Conservation (phyloP, 2,113 vertebrate species). For the Anolis sagrei region DNA sequence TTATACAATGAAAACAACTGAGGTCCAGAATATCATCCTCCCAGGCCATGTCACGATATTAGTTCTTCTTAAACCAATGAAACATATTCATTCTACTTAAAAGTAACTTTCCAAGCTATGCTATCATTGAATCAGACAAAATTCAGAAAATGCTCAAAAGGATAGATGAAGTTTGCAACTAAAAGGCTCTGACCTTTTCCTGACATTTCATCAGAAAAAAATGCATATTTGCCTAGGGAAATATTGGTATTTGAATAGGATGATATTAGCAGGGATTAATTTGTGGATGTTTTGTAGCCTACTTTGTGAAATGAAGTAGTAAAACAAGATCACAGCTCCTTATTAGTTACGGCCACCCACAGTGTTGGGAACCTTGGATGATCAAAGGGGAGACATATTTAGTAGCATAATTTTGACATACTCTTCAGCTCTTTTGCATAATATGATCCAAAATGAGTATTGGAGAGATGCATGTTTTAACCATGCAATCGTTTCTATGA, state of each 20-base stretch:
- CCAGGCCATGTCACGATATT: not conserved
- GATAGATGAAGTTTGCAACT: constrained; percentile 48
- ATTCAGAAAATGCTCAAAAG: constrained; percentile 2
- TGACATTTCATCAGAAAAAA: constrained; percentile 27
- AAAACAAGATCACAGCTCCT: constrained; percentile 65
- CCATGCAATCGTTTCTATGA: constrained; percentile 9
- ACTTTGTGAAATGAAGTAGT: constrained; percentile 58
- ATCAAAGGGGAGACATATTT: constrained; percentile 73
- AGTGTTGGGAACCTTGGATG: constrained; percentile 65
- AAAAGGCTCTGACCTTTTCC: constrained; percentile 40
- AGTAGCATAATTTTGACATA: constrained; percentile 62
- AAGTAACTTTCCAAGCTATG: not conserved
- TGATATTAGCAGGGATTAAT: constrained; percentile 49
- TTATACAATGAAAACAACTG: not conserved
- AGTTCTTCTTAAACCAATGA: not conserved
- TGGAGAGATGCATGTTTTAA: constrained; percentile 46
- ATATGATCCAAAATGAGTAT: constrained; percentile 46
- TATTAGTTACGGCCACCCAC: constrained; percentile 76
- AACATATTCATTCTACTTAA: not conserved
- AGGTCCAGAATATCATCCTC: not conserved
- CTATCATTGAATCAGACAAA: constrained; percentile 24
- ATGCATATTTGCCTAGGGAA: constrained; percentile 31
- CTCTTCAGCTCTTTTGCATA: constrained; percentile 63
- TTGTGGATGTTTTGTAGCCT: constrained; percentile 51
- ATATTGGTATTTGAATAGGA: constrained; percentile 45